Evolutionary conservation across 2,888 invertebrate genomes (phyloP).

Genomic region (Pycnomerus fuliginosus): DNA sequence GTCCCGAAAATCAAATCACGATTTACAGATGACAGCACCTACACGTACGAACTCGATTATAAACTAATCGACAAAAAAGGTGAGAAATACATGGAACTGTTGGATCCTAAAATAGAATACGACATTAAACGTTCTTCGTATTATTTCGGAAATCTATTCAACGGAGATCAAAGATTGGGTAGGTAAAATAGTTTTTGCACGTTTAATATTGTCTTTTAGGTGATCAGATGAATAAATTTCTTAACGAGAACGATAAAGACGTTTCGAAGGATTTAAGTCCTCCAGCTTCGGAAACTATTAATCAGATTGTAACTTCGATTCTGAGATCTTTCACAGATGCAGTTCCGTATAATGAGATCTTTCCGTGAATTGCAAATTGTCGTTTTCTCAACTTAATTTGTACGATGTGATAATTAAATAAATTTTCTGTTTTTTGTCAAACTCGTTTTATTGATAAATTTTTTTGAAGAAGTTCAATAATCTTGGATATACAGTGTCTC

Average conservation of each 20-base stretch:
- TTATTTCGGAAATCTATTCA: neutral
- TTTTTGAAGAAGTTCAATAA: too few species aligned
- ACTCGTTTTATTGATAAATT: too few species aligned
- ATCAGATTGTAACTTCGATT: neutral
- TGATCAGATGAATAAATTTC: slow-evolving; percentile 4
- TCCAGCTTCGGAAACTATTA: neutral
- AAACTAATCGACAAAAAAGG: neutral
- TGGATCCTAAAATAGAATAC: neutral
- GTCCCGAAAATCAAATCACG: neutral
- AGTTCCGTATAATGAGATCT: neutral
- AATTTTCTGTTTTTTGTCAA: too few species aligned
- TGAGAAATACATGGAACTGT: neutral
- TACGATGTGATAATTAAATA: too few species aligned
- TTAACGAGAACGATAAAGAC: slow-evolving; percentile 4
- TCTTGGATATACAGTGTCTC: too few species aligned
- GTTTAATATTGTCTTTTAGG: slow-evolving; percentile 1
- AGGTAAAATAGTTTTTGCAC: neutral
- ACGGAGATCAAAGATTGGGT: neutral
- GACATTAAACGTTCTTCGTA: neutral
- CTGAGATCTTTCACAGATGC: neutral
- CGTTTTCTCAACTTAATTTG: too few species aligned
- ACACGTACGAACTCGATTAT: neutral
- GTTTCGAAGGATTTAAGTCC: slow-evolving; percentile 1
- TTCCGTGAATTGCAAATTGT: too few species aligned
- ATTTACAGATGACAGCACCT: neutral